Evolutionary conservation across 2,797 vertebrate species (phyloP), one percentile per base, ranked within the genome.

Genomic region (Lerista edwardsae): DNA sequence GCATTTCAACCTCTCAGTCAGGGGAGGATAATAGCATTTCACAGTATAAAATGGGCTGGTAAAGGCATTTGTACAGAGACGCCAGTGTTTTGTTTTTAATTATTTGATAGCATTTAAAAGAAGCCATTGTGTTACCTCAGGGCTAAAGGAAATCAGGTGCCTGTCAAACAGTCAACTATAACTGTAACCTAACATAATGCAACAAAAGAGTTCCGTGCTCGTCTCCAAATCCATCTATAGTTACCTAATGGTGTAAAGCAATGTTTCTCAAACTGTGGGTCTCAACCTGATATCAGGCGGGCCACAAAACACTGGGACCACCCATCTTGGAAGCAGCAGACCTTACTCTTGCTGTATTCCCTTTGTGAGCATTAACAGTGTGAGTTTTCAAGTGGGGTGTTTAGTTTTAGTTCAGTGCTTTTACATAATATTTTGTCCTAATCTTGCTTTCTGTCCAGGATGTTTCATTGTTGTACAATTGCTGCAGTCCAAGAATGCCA

Each of bases 21-120:
- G 1, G 3, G 21, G 1, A 51, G 55, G 36, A 47, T 77, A 79
- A 81, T 8, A 83, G 81, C 86, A 51, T 83, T 91, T 62, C 51
- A 31, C 23, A 75, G 27, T n/a, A 84, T 76, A 51, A 31, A 51
- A 4, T 39, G 57, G 62, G 34, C 73, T 71, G 36, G 55, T 39
- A n/a, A 76, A 19, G 65, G 27, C 31, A 82, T 67, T 65, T 71
- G 27, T 69, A 44, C 27, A 57, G 61, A 2, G 1, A 9, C 41
- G 34, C 59, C 7, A 8, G 17, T 71, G 31, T n/a, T 39, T 55
- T 68, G 12, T 39, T 41, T 39, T n/a, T n/a, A 27, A 73, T 61
- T 44, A 74, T 41, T 51, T 64, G 12, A 77, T 59, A 25, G 27
- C 11, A 44, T 44, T 15, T n/a, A 39, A 17, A 14, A n/a, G 14